Conservation (phyloP, 2,797 vertebrate species). For the Gymnoscopelus microlampas region DNA sequence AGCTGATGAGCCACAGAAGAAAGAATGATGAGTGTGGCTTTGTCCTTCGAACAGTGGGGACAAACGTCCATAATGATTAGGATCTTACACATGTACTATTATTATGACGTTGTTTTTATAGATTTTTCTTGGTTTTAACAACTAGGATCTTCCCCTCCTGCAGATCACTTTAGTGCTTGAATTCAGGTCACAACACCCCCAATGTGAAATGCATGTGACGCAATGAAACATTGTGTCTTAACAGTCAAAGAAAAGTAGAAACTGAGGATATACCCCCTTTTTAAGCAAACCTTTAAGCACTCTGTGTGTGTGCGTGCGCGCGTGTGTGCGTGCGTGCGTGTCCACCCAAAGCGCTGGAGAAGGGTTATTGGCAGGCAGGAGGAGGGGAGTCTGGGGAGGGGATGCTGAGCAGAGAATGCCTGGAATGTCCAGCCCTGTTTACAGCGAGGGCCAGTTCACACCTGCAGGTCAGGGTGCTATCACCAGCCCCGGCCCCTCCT, state of each 20-base stretch:
- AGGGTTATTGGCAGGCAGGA: conserved; percentile 76
- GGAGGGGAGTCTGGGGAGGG: conserved; percentile 74
- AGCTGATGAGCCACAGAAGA: conserved; percentile 7
- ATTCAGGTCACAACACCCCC: conserved; percentile 48
- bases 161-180: conserved; percentile 51
- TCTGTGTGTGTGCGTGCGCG: neutral
- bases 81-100: conserved; percentile 48
- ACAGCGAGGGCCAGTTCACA: conserved; percentile 81
- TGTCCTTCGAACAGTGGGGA: conserved; percentile 27
- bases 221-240: conserved; percentile 49
- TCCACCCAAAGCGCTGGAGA: conserved; percentile 68
- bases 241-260: conserved; percentile 58
- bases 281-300: conserved; percentile 25
- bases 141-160: conserved; percentile 36
- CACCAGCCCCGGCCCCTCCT: conserved; percentile 75
- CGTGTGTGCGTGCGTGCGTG: conserved; percentile 53
- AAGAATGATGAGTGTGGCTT: conserved; percentile 24
- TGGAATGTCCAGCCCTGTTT: conserved; percentile 84
- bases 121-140: too few relatives aligned
- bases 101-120: conserved; percentile 45
- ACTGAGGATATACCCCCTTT: conserved; percentile 46
- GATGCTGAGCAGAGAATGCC: conserved; percentile 81
- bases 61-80: conserved; percentile 30
- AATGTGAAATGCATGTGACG: conserved; percentile 49
- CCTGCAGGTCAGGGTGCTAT: conserved; percentile 86